These are phyloP conservation scores for Erebia palarica DNA, from an alignment of 2,888 invertebrate species.

Conservation along the genomic window DNA sequence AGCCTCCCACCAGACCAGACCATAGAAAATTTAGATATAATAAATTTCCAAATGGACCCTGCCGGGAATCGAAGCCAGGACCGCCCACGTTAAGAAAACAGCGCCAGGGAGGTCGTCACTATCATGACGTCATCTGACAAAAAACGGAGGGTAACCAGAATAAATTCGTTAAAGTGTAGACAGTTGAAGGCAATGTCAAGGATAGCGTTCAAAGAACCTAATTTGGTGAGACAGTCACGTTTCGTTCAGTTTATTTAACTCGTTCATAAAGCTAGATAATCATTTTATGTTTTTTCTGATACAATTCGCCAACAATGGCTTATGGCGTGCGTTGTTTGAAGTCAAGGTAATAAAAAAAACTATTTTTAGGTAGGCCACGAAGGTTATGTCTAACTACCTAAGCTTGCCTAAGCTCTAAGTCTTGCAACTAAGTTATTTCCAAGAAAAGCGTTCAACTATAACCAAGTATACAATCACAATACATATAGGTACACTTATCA, in stretches of 20 bases:
- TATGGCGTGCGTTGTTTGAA: conserved; percentile 2
- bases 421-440: too few relatives aligned
- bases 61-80: too few relatives aligned
- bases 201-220: conserved; percentile 20
- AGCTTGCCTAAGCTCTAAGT: too few relatives aligned
- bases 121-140: neutral
- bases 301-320: conserved; percentile 8
- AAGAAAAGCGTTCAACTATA: too few relatives aligned
- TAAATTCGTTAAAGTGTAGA: conserved; percentile 26
- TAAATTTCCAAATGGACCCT: too few relatives aligned
- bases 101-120: too few relatives aligned
- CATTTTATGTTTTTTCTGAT: conserved; percentile 19
- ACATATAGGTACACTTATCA: too few relatives aligned
- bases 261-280: conserved; percentile 16
- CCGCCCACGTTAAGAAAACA: too few relatives aligned
- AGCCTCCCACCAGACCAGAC: too few relatives aligned
- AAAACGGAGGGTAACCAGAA: conserved; percentile 15
- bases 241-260: conserved; percentile 31
- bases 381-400: neutral
- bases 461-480: too few relatives aligned
- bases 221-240: conserved; percentile 32
- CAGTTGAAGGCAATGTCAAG: conserved; percentile 30
- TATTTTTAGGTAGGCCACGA: neutral
- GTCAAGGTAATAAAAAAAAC: conserved; percentile 5
- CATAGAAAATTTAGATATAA: too few relatives aligned